Evolutionary conservation across 2,113 vertebrate genomes (phyloP), one percentile per base, ranked within the genome.

Genomic region (Dunckerocampus dactyliophorus): DNA sequence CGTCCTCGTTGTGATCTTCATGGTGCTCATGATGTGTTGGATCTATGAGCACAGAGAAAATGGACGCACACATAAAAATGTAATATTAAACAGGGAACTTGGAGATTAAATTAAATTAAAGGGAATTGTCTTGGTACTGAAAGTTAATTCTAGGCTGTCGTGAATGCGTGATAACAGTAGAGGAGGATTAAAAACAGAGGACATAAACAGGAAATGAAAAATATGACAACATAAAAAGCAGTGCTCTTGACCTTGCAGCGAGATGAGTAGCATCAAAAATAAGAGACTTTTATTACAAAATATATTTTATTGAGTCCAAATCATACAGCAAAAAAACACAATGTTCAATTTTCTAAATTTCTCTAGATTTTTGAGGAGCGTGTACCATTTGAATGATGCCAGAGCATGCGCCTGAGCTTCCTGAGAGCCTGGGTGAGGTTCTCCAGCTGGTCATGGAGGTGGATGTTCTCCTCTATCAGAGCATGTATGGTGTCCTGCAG

Each of bases 401-500:
- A 88, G 17, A 92, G 71, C 57, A 92, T 88, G 42, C 85, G 84
- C 19, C 88, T 85, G 31, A 89, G 79, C 59, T 89, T 83, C 37
- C 87, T 73, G 13, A 91, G 82, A 56, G 89, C 85, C 9, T 87
- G 76, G 1, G 90, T 93, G 68, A 93, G 89, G 71, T 92, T 92
- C 71, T 92, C 88, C 64, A 92, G 81, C 72, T 86, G 89, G 74
- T 91, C 89, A 8, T 92, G 92, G 1, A 93, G 88, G 37, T 87
- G 88, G 57, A 88, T 83, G 62, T 93, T 94, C 80, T 93, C 92
- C 47, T 90, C 88, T 14, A 91, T 90, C 61, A 93, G 82, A 1
- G 82, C 67, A 13, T 91, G 88, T 65, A 93, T 92, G 0, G 90
- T 91, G 45, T 94, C 91, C 79, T 93, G 92, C 1, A 93, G 85